Percentiles rank a stretch among this genome's conserved stretches.
phyloP scores from a whole-genome alignment of 2,888 invertebrate species.

The Ormyrus nitidulus region DNA sequence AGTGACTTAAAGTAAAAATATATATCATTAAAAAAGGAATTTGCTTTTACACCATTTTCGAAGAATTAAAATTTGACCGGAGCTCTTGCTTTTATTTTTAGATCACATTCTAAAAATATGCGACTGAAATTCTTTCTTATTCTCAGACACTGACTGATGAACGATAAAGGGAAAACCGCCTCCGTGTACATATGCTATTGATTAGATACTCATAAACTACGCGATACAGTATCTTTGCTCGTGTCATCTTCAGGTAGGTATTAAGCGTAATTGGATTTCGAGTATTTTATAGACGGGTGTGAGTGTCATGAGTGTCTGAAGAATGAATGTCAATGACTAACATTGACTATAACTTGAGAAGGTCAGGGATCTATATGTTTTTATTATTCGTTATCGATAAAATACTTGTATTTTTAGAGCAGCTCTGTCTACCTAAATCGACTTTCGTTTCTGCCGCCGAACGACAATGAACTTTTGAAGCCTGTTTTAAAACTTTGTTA shows the following conservation, averaged over 20 bases:
- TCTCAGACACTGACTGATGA: neutral
- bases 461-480: neutral
- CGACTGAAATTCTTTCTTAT: neutral
- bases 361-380: constrained; percentile 42
- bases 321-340: constrained; percentile 52
- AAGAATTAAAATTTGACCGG: neutral
- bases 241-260: constrained; percentile 46
- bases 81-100: neutral
- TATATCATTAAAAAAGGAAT: neutral
- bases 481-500: neutral
- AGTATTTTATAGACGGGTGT: constrained; percentile 39
- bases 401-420: constrained; percentile 25
- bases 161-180: constrained; percentile 7
- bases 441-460: too few relatives aligned
- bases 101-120: neutral
- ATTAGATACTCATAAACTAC: constrained; percentile 12
- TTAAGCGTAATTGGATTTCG: constrained; percentile 48
- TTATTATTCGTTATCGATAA: constrained; percentile 24
- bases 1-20: too few relatives aligned
- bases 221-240: constrained; percentile 1
- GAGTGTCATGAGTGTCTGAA: constrained; percentile 31
- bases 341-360: constrained; percentile 43
- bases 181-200: neutral
- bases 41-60: neutral
- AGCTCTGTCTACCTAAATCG: too few relatives aligned